Conservation (phyloP, 2,113 vertebrate species). For the Helogale parvula region DNA sequence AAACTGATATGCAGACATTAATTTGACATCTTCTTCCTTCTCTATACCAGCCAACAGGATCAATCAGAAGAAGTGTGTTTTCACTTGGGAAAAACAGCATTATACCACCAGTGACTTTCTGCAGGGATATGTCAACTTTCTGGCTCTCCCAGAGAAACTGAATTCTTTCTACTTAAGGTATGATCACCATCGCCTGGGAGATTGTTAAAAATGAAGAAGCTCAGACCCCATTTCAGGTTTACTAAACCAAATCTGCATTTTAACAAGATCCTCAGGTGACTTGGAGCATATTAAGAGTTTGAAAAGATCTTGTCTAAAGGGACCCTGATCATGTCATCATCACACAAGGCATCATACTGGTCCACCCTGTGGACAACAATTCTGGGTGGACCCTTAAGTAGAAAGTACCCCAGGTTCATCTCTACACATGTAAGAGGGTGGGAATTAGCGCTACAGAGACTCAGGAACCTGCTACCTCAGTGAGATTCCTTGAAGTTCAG, state of each 20-base stretch:
- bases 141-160: background rate
- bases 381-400: background rate
- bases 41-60: background rate
- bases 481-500: background rate
- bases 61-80: background rate
- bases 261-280: background rate
- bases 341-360: background rate
- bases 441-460: background rate
- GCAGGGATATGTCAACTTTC: background rate
- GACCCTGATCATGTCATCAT: background rate
- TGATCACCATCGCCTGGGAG: background rate
- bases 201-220: background rate
- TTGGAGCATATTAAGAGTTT: background rate
- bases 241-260: background rate
- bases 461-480: background rate
- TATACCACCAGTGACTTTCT: background rate
- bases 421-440: background rate
- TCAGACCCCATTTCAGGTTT: background rate
- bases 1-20: background rate
- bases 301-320: constrained; percentile 10
- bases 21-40: background rate
- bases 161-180: background rate
- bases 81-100: background rate
- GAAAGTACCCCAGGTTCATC: background rate
- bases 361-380: background rate